Conservation (phyloP, 2,113 vertebrate species). For the Sturnira hondurensis region DNA sequence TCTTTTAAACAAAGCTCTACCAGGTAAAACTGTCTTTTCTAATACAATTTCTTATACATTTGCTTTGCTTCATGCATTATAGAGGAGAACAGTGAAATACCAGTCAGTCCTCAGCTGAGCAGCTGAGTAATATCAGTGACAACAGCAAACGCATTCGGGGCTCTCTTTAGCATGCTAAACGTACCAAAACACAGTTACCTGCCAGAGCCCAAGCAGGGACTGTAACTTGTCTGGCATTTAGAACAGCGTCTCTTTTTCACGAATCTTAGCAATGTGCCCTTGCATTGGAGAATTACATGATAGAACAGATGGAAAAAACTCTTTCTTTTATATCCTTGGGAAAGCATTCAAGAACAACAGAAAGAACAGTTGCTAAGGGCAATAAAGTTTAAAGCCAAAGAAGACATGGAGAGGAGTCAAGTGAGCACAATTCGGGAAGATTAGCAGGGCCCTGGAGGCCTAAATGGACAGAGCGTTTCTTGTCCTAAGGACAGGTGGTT, state of each 20-base stretch:
- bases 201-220: not conserved
- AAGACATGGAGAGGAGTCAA: no score
- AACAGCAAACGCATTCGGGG: not conserved
- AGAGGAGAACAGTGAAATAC: not conserved
- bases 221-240: not conserved
- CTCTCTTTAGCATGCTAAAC: not conserved
- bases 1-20: not conserved
- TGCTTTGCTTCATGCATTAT: not conserved
- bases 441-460: not conserved
- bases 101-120: not conserved
- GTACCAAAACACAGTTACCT: not conserved
- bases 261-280: no score
- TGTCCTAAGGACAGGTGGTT: not conserved
- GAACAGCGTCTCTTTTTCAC: not conserved
- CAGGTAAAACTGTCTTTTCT: not conserved
- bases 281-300: not conserved
- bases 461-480: not conserved
- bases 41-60: not conserved
- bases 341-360: not conserved
- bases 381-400: not conserved
- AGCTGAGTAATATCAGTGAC: not conserved
- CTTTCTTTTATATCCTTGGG: not conserved
- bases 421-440: not conserved
- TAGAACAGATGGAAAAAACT: not conserved
- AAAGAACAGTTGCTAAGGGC: not conserved